These are phyloP conservation scores for Pelecanus crispus DNA, from an alignment of 2,113 vertebrate species.

Conservation along the genomic window DNA sequence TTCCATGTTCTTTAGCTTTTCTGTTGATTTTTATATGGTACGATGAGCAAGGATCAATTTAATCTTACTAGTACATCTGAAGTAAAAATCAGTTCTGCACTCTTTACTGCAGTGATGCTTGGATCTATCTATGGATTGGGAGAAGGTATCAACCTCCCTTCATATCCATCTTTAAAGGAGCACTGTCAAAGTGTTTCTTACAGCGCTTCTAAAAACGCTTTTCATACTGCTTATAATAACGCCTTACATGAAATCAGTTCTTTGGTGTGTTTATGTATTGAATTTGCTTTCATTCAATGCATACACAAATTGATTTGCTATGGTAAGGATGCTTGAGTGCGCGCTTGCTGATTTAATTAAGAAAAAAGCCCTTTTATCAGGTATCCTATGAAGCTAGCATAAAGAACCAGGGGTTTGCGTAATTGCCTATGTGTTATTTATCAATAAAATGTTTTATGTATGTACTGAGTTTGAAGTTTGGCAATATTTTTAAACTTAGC, in stretches of 20 bases:
- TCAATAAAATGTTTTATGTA: not conserved
- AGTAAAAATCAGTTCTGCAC: not conserved
- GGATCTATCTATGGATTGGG: conserved; percentile 15
- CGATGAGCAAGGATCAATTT: conserved; percentile 19
- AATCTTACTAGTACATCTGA: conserved; percentile 21
- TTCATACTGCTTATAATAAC: conserved; percentile 24
- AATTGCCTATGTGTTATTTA: conserved; percentile 2
- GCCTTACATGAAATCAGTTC: not conserved
- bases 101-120: not conserved
- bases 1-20: not conserved
- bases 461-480: not conserved
- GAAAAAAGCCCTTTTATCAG: conserved; percentile 23
- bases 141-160: not conserved
- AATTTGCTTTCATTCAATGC: conserved; percentile 34
- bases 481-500: not conserved
- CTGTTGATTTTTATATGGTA: conserved; percentile 31
- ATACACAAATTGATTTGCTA: conserved; percentile 10
- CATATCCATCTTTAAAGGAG: not conserved
- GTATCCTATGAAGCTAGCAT: conserved; percentile 11
- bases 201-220: not conserved
- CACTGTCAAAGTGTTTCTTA: not conserved
- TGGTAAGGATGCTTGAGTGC: conserved; percentile 24
- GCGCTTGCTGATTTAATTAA: conserved; percentile 41
- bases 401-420: not conserved
- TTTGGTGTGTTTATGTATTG: conserved; percentile 22